Conservation (phyloP, 2,888 invertebrate genomes). For the Marasmarcha lunaedactyla region DNA sequence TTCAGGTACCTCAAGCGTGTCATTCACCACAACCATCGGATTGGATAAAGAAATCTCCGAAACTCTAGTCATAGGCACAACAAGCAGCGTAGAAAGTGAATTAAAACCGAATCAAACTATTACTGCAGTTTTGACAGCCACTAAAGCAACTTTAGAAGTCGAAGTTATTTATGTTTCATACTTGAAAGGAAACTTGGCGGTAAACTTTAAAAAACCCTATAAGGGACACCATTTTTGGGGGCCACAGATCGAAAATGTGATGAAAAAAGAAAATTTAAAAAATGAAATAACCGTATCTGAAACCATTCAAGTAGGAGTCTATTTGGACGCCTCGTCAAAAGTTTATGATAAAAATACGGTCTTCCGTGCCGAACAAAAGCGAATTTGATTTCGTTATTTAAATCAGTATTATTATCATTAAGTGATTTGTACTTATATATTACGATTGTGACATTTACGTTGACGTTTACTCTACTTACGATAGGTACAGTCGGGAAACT, state of each 20-base stretch:
- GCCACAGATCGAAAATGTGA: slow-evolving; percentile 29
- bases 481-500: too few species aligned
- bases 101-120: slow-evolving; percentile 37
- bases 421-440: too few species aligned
- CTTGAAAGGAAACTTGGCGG: slow-evolving; percentile 40
- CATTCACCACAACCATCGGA: slow-evolving; percentile 38
- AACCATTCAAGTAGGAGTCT: slow-evolving; percentile 33
- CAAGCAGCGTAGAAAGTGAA: slow-evolving; percentile 38
- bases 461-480: too few species aligned
- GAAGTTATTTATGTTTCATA: slow-evolving; percentile 32
- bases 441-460: too few species aligned
- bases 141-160: slow-evolving; percentile 32
- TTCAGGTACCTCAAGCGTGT: slow-evolving; percentile 31
- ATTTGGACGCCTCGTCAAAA: slow-evolving; percentile 36
- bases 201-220: slow-evolving; percentile 30
- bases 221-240: slow-evolving; percentile 46
- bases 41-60: slow-evolving; percentile 37
- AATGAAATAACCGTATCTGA: slow-evolving; percentile 30
- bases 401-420: too few species aligned
- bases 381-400: too few species aligned
- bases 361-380: too few species aligned
- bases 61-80: slow-evolving; percentile 33
- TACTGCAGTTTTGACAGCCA: slow-evolving; percentile 38
- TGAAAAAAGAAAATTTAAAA: slow-evolving; percentile 26
- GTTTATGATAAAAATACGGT: slow-evolving; percentile 37